These are phyloP conservation scores for Synanthedon andrenaeformis DNA, from an alignment of 2,888 invertebrate genomes.

Conservation along the genomic window DNA sequence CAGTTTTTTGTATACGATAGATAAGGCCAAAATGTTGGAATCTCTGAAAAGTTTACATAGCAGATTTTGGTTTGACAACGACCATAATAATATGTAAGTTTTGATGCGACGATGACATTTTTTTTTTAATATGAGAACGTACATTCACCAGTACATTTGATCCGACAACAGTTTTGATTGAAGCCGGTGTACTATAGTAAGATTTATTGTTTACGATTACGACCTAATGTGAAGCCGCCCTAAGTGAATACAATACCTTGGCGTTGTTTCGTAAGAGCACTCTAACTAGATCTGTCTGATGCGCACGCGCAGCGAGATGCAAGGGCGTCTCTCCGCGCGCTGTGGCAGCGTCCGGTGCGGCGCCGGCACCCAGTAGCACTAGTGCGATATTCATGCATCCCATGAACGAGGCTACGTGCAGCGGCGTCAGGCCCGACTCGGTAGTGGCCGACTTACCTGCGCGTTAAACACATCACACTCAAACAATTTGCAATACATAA, in stretches of 20 bases:
- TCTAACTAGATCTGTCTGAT: conserved; percentile 92
- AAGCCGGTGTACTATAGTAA: too few species aligned
- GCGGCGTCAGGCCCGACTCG: conserved; percentile 90
- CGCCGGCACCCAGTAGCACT: conserved; percentile 47
- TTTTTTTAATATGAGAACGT: too few species aligned
- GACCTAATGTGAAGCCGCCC: too few species aligned
- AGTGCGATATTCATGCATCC: conserved; percentile 99
- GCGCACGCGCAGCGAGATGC: conserved; percentile 90
- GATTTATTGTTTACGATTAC: too few species aligned
- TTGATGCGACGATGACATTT: too few species aligned
- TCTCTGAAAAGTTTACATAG: too few species aligned
- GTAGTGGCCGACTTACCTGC: conserved; percentile 76
- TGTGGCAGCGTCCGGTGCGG: conserved; percentile 81
- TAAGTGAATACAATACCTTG: conserved; percentile 39
- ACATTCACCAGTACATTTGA: too few species aligned
- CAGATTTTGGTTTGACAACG: too few species aligned
- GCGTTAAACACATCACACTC: conserved; percentile 1
- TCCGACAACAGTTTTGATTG: too few species aligned
- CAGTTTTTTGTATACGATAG: too few species aligned
- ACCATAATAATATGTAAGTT: too few species aligned
- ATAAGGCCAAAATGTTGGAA: too few species aligned
- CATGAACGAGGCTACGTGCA: conserved; percentile 99
- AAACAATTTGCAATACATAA: not conserved
- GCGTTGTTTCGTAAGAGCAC: conserved; percentile 93
- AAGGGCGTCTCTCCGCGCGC: conserved; percentile 92